Evolutionary conservation across 2,888 invertebrate genomes (phyloP).

Genomic region (Junonia oenone): DNA sequence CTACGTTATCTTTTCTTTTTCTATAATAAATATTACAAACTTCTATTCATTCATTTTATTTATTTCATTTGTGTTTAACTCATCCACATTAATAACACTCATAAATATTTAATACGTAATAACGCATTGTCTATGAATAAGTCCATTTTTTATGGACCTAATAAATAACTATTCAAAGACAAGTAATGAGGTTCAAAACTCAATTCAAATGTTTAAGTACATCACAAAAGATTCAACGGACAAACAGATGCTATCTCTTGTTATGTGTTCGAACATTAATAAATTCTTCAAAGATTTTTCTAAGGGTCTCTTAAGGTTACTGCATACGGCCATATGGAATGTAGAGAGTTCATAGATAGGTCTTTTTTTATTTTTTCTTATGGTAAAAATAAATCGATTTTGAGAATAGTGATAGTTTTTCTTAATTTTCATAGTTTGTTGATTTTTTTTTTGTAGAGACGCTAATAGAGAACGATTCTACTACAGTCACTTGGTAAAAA

Average conservation of each 20-base stretch:
- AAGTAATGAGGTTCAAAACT: conserved; percentile 15
- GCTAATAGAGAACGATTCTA: too few relatives aligned
- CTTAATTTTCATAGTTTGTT: too few relatives aligned
- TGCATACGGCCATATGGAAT: not conserved
- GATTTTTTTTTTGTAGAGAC: too few relatives aligned
- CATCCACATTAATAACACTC: not conserved
- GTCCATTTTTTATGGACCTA: not conserved
- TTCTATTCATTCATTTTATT: too few relatives aligned
- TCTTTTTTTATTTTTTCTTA: too few relatives aligned
- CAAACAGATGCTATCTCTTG: conserved; percentile 27
- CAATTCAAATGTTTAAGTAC: conserved; percentile 25
- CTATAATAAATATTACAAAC: too few relatives aligned
- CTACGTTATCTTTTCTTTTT: too few relatives aligned
- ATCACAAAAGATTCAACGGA: conserved; percentile 24
- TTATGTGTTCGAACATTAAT: conserved; percentile 26
- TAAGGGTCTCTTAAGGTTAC: conserved; percentile 14
- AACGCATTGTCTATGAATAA: not conserved
- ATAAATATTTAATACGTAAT: not conserved
- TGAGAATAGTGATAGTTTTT: too few relatives aligned
- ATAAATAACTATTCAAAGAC: conserved; percentile 19
- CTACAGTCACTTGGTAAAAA: too few relatives aligned
- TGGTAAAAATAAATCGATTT: too few relatives aligned
- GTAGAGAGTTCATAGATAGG: not conserved
- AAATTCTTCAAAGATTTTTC: conserved; percentile 23
- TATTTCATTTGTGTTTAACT: too few relatives aligned